Evolutionary conservation across 1,140 invertebrate species (phyloP).

Genomic region (Oedothorax gibbosus): DNA sequence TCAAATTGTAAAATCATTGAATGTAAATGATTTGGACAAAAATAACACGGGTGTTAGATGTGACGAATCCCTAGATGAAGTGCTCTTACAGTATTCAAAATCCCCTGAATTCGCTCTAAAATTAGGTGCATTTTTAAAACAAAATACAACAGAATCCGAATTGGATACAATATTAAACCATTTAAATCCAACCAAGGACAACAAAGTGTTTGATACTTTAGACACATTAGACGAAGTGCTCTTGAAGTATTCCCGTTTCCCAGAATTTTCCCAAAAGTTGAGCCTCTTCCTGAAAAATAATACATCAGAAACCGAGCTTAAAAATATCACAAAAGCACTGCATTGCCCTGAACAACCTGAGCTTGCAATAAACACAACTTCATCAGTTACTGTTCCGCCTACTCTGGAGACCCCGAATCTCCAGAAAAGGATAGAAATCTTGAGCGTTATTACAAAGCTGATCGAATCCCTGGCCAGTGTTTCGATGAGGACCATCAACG

Average conservation of each 20-base stretch:
- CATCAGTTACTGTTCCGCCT: not conserved
- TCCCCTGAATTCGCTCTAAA: no score
- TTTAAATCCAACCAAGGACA: no score
- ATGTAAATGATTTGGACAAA: no score
- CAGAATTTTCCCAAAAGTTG: not conserved
- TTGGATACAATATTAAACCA: no score
- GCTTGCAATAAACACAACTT: not conserved
- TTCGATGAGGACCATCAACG: not conserved
- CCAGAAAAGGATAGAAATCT: conserved; percentile 22
- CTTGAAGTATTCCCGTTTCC: not conserved
- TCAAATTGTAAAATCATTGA: no score
- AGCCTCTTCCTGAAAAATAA: conserved; percentile 1
- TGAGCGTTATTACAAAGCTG: conserved; percentile 22
- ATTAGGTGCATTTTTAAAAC: no score
- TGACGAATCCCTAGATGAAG: no score
- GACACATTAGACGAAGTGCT: conserved; percentile 6
- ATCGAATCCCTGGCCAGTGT: conserved; percentile 28
- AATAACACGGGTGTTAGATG: no score
- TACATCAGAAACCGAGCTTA: not conserved
- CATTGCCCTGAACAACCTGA: not conserved
- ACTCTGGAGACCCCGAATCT: not conserved
- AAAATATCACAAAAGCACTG: not conserved
- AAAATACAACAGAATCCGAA: no score
- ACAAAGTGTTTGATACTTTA: not conserved
- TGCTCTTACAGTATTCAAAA: no score